Evolutionary conservation across 2,797 vertebrate genomes (phyloP).

Genomic region (Erethizon dorsatum): DNA sequence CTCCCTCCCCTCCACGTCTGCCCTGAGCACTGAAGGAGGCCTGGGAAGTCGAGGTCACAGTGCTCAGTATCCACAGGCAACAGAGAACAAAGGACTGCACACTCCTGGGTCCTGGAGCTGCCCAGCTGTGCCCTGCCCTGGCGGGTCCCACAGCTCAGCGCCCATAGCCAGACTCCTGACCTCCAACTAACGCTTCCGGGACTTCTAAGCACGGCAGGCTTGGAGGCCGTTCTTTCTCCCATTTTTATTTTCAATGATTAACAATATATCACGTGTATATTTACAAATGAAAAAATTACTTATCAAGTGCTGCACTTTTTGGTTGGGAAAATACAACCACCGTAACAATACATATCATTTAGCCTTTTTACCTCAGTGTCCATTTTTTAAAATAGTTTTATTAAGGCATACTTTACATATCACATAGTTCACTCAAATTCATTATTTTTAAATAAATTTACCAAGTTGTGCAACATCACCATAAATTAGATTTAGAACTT

Average conservation of each 20-base stretch:
- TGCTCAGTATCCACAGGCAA: background rate
- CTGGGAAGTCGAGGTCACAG: background rate
- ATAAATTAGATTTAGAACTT: background rate
- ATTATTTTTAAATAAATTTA: background rate
- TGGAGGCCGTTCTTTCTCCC: background rate
- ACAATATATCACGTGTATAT: background rate
- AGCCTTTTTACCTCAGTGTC: background rate
- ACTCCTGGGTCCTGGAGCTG: background rate
- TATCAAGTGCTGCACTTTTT: background rate
- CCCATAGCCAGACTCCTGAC: background rate
- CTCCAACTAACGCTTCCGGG: fast-evolving
- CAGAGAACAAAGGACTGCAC: background rate
- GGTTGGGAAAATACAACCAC: background rate
- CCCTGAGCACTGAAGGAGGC: background rate
- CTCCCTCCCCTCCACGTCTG: background rate
- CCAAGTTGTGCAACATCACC: background rate
- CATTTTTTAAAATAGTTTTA: background rate
- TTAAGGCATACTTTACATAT: background rate
- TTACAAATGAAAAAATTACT: background rate
- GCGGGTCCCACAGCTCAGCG: background rate
- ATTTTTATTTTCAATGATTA: background rate
- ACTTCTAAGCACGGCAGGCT: fast-evolving
- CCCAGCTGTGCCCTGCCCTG: background rate
- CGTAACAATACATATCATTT: background rate
- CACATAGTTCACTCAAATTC: background rate